A percentile compares a stretch with the other conserved stretches of the same genome.
phyloP scores from a whole-genome alignment of 2,113 vertebrate species.

The Zapus hudsonius region DNA sequence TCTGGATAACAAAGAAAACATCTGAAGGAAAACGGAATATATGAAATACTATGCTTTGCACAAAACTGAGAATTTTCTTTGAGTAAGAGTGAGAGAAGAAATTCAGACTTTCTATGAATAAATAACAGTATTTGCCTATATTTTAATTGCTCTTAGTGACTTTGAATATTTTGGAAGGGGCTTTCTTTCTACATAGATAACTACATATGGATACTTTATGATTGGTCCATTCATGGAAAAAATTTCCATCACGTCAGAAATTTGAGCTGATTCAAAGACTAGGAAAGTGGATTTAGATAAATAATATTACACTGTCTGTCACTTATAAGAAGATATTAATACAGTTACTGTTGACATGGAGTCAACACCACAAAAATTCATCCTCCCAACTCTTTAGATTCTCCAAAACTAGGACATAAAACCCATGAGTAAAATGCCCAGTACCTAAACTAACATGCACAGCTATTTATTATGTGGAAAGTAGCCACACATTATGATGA shows the following conservation, averaged over 20 bases:
- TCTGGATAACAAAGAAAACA: neutral
- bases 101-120: neutral
- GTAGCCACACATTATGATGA: neutral
- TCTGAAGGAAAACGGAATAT: neutral
- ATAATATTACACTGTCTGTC: conserved; percentile 8
- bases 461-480: neutral
- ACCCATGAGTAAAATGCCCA: neutral
- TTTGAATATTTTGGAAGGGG: neutral
- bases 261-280: neutral
- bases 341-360: neutral
- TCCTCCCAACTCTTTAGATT: neutral
- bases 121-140: neutral
- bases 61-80: neutral
- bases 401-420: neutral
- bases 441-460: neutral
- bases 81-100: neutral
- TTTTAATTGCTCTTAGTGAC: neutral
- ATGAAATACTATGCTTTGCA: neutral
- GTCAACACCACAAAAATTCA: neutral
- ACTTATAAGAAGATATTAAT: neutral
- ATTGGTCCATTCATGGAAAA: neutral
- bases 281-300: neutral
- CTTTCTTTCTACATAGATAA: neutral
- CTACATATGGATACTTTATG: neutral
- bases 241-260: neutral